Conservation (phyloP, 2,888 invertebrate genomes). For the Agrotis puta region DNA sequence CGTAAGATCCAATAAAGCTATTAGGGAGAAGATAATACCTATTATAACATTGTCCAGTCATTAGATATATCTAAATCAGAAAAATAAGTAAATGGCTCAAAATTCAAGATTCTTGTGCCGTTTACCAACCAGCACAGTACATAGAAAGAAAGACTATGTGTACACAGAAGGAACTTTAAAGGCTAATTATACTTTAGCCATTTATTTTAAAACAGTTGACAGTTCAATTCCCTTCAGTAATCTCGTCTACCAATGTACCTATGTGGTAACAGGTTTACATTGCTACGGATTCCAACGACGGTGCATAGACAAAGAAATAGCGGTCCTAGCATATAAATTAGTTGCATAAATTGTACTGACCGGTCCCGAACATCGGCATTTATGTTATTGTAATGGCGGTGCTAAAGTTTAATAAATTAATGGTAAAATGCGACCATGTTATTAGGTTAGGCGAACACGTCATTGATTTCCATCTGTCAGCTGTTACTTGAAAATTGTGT, state of each 20-base stretch:
- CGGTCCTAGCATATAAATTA: conserved; percentile 51
- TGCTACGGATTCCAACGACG: conserved; percentile 60
- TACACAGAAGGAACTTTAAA: not conserved
- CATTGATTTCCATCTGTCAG: too few relatives aligned
- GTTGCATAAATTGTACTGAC: conserved; percentile 32
- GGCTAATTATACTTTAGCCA: not conserved
- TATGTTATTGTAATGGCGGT: conserved; percentile 12
- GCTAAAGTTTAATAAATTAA: not conserved
- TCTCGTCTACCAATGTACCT: conserved; percentile 26
- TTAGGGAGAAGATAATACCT: not conserved
- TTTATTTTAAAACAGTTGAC: conserved; percentile 27
- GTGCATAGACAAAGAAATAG: conserved; percentile 49
- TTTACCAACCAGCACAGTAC: too few relatives aligned
- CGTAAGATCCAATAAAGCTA: not conserved
- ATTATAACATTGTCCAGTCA: too few relatives aligned
- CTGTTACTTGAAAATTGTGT: too few relatives aligned
- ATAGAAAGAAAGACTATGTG: not conserved
- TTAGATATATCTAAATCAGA: too few relatives aligned
- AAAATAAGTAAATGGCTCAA: too few relatives aligned
- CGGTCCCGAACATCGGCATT: conserved; percentile 21
- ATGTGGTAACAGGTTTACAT: conserved; percentile 61
- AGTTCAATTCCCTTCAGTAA: conserved; percentile 43
- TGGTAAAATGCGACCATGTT: too few relatives aligned
- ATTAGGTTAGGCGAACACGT: too few relatives aligned
- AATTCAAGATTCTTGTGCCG: too few relatives aligned